Percentiles rank a stretch among this genome's conserved stretches.
These are phyloP conservation scores for Adineta ricciae DNA, from an alignment of 2,888 invertebrate genomes.

Conservation along the genomic window DNA sequence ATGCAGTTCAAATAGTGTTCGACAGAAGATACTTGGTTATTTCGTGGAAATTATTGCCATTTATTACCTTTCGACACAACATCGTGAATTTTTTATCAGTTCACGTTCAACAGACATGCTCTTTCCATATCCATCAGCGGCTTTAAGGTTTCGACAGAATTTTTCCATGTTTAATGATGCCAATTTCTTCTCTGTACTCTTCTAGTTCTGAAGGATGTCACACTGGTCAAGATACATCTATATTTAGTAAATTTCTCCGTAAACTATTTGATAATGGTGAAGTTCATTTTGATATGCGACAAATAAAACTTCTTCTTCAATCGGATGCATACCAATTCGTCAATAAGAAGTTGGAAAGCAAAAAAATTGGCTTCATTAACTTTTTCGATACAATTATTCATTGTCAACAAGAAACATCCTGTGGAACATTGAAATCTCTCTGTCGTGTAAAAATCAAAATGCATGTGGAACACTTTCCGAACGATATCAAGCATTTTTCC, in stretches of 20 bases:
- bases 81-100: background rate
- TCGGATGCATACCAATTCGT: background rate
- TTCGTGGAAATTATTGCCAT: slow-evolving; percentile 11
- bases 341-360: slow-evolving; percentile 20
- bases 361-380: background rate
- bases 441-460: background rate
- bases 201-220: background rate
- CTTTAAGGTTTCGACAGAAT: background rate
- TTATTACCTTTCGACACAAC: background rate
- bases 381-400: background rate
- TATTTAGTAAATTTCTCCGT: slow-evolving; percentile 10
- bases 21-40: background rate
- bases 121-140: background rate
- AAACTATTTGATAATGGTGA: slow-evolving; percentile 10
- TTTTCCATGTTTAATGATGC: no score
- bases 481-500: background rate
- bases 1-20: background rate
- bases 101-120: background rate
- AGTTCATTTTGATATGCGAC: background rate
- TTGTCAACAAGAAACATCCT: background rate
- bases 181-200: no score
- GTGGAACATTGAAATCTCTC: background rate
- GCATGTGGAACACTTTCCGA: background rate
- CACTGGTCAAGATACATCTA: background rate
- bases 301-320: background rate